Base-by-base conservation (phyloP, 2,797 vertebrate species). In the Pampus argenteus region DNA sequence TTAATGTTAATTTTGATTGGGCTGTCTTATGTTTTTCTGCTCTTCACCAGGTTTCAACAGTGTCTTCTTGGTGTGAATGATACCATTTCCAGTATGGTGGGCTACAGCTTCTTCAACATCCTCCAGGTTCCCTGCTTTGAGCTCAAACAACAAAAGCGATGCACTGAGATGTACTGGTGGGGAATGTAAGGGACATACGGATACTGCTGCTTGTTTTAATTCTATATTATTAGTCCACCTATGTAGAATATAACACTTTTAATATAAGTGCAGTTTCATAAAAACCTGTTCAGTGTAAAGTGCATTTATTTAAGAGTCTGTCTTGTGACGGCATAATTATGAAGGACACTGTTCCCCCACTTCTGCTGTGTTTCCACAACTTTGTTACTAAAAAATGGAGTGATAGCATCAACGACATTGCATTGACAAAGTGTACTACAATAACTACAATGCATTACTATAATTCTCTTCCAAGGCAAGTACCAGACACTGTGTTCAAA, bases 71-170 rank as follows among this genome's bases (percentile, higher is more conserved):
- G 54, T 6, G 89, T 94, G 66, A 95, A 91, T 14, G 95, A 97
- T 60, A 94, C 95, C 38, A 76, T 97, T 74, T 94, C 97, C 1
- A 92, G 91, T 52, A 86, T 97, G 71, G 94, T 98, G 65, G 96
- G 96, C 5, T 81, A 94, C 90, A 95, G 95, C 66, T 98, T 96
- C 88, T 98, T 98, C 91, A 95, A 91, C 38, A 63, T 97, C 71
- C 86, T 98, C 71, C 92, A 89, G 66, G 64, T 94, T 18, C 95
- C 96, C 2, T 98, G 97, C 86, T 98, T 98, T 15, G 86, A 94
- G 79, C 87, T 98, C 79, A 89, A 92, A 59, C 86, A 91, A 22
- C 88, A 79, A 38, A 92, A 84, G 74, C 90, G 80, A n/a, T 98
- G 98, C 20, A 83, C 94, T 25, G 74, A 89, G 55, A 92, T 94